Conservation (phyloP, 2,888 invertebrate species). For the Malacosoma neustria region DNA sequence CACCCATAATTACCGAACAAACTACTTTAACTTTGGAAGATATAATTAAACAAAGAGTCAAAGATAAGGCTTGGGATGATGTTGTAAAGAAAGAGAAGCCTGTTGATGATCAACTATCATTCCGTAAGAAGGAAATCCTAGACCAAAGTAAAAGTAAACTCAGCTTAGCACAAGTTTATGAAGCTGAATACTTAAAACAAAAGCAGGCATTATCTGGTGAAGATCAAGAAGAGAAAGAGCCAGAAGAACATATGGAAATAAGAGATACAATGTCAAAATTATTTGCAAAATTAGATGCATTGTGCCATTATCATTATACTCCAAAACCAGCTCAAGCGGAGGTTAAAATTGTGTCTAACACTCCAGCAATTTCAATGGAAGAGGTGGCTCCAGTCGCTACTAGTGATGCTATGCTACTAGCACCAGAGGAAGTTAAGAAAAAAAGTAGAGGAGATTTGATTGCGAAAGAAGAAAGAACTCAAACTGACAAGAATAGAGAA, state of each 20-base stretch:
- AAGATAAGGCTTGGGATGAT: conserved; percentile 96
- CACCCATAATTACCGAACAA: conserved; percentile 94
- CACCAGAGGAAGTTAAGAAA: conserved; percentile 93
- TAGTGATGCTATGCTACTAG: conserved; percentile 88
- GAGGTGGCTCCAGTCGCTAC: conserved; percentile 95
- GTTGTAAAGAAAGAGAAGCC: conserved; percentile 91
- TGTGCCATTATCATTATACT: conserved; percentile 95
- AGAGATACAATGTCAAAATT: conserved; percentile 82
- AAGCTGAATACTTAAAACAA: conserved; percentile 87
- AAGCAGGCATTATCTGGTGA: conserved; percentile 73
- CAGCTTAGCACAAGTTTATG: conserved; percentile 95
- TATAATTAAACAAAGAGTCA: conserved; percentile 92
- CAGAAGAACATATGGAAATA: conserved; percentile 86
- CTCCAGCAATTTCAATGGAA: conserved; percentile 94
- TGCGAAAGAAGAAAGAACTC: conserved; percentile 86
- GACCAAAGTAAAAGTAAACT: conserved; percentile 96
- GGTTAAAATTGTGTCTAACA: conserved; percentile 91
- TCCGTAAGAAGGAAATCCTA: conserved; percentile 89
- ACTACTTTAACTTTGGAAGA: conserved; percentile 91
- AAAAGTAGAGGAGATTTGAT: conserved; percentile 70
- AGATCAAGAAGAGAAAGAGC: conserved; percentile 76
- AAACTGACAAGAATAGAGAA: conserved; percentile 92
- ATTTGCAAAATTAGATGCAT: conserved; percentile 91
- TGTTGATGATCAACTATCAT: conserved; percentile 86
- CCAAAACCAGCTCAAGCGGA: conserved; percentile 91